These are phyloP conservation scores for Tragelaphus imberbis DNA, from an alignment of 2,113 vertebrate genomes.

Conservation along the genomic window DNA sequence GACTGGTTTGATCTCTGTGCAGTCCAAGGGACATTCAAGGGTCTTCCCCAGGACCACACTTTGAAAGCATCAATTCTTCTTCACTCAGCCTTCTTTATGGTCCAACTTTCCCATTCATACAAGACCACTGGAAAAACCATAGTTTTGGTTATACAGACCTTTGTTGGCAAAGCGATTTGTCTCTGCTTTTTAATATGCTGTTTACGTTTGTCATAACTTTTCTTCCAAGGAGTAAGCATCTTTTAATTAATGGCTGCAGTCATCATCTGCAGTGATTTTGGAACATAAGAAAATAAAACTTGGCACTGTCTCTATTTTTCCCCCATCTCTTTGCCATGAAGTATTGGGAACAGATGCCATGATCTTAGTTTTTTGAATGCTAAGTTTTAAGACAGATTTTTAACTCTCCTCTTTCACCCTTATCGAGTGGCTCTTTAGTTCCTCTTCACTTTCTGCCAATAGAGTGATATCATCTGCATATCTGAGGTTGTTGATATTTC, in stretches of 20 bases:
- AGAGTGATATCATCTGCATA: background rate
- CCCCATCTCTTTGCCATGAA: background rate
- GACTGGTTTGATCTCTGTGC: background rate
- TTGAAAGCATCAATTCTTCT: background rate
- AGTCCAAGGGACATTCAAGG: background rate
- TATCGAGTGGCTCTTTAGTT: background rate
- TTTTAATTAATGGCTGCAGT: background rate
- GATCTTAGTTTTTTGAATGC: background rate
- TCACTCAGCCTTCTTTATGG: background rate
- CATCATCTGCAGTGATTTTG: background rate
- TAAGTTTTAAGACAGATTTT: background rate
- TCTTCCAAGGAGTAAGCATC: background rate
- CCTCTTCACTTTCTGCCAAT: background rate
- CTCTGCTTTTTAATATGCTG: background rate
- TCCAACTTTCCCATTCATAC: background rate
- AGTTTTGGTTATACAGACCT: background rate
- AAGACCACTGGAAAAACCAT: background rate
- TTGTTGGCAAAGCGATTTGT: background rate
- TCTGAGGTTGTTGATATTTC: background rate
- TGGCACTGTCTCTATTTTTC: background rate
- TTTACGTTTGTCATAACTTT: background rate
- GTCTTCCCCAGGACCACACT: background rate
- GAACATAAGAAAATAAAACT: background rate
- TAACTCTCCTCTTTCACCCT: background rate
- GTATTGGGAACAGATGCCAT: background rate